A percentile compares a stretch with the other conserved stretches of the same genome.
phyloP scores from a whole-genome alignment of 2,888 invertebrate species.

The Chromoteleia sp. region DNA sequence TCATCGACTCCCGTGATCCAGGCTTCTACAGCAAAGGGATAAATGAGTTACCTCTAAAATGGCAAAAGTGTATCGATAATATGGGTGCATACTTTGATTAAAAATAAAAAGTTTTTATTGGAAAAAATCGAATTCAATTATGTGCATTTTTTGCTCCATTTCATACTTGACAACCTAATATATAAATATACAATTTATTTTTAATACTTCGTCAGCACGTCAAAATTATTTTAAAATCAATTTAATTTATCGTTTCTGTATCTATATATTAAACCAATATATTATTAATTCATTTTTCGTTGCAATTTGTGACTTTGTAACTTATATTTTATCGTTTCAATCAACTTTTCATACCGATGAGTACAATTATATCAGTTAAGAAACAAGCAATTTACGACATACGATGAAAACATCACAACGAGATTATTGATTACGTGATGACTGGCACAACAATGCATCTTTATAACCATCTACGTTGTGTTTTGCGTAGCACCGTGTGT shows the following conservation, averaged over 20 bases:
- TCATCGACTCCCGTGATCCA: too few species aligned
- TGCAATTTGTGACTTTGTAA: not conserved
- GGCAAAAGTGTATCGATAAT: too few species aligned
- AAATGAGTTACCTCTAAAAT: too few species aligned
- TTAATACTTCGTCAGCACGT: too few species aligned
- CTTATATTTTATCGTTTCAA: slow-evolving; percentile 26
- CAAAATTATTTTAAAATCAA: too few species aligned
- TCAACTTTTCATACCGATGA: slow-evolving; percentile 19
- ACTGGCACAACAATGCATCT: slow-evolving; percentile 52
- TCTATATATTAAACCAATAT: not conserved
- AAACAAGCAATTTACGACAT: slow-evolving; percentile 39
- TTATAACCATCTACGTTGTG: slow-evolving; percentile 35
- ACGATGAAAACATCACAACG: slow-evolving; percentile 48
- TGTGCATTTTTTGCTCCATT: too few species aligned
- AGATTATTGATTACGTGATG: slow-evolving; percentile 59
- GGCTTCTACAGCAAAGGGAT: too few species aligned
- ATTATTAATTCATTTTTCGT: slow-evolving; percentile 8
- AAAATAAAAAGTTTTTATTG: too few species aligned
- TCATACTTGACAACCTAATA: too few species aligned
- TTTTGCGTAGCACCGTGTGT: slow-evolving; percentile 29
- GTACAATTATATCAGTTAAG: slow-evolving; percentile 28
- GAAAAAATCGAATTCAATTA: too few species aligned
- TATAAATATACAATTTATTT: too few species aligned
- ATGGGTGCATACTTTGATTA: too few species aligned
- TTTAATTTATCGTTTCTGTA: not conserved